A percentile compares a stretch with the other conserved stretches of the same genome.
phyloP scores from a whole-genome alignment of 2,113 vertebrate species.

The Crotophaga sulcirostris region DNA sequence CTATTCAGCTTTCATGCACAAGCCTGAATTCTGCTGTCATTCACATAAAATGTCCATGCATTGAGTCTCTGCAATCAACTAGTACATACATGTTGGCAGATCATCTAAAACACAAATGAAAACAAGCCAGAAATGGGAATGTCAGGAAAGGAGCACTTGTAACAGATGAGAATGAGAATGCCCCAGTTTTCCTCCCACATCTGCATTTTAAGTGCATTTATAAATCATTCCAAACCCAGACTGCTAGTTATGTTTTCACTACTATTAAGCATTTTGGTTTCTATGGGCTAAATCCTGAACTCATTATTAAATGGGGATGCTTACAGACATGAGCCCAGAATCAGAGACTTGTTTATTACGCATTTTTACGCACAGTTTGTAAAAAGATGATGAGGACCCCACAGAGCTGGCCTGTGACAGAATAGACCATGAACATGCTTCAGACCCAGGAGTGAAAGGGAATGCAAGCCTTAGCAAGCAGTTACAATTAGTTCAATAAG shows the following conservation, averaged over 20 bases:
- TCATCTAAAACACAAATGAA: not conserved
- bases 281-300: not conserved
- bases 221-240: constrained; percentile 10
- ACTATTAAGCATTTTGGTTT: not conserved
- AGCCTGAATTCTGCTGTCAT: not conserved
- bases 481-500: not conserved
- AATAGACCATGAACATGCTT: not conserved
- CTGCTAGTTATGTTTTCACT: constrained; percentile 11
- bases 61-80: not conserved
- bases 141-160: not conserved
- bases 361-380: not conserved
- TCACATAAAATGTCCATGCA: not conserved
- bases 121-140: not conserved
- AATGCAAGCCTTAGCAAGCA: not conserved
- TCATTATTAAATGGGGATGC: not conserved
- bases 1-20: not conserved
- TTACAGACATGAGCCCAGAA: not conserved
- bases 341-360: not conserved
- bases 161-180: not conserved
- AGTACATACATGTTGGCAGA: not conserved
- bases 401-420: not conserved
- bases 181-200: not conserved
- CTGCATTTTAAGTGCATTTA: not conserved
- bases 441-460: not conserved
- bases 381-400: not conserved